phyloP scores from a whole-genome alignment of 2,888 invertebrate species.

The Platypus cylindrus region DNA sequence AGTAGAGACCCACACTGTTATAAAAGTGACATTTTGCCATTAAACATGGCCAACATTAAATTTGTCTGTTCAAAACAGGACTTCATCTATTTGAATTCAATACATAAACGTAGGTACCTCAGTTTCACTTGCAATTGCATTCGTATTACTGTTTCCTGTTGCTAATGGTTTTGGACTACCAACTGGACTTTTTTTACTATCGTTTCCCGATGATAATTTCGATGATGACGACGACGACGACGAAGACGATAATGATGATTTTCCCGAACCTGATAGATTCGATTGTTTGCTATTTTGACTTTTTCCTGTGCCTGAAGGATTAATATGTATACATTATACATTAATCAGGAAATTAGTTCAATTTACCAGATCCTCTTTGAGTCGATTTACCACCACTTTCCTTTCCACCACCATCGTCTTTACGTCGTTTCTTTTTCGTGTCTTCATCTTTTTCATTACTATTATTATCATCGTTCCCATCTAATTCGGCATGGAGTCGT shows the following conservation, averaged over 20 bases:
- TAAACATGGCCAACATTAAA: too few relatives aligned
- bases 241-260: constrained; percentile 8
- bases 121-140: constrained; percentile 14
- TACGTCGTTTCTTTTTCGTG: constrained; percentile 60
- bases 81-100: too few relatives aligned
- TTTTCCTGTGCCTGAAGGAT: constrained; percentile 30
- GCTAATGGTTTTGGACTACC: constrained; percentile 44
- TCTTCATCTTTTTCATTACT: constrained; percentile 63
- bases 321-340: not conserved
- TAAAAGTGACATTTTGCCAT: too few relatives aligned
- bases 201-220: constrained; percentile 20
- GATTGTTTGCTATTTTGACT: constrained; percentile 33
- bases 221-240: constrained; percentile 7
- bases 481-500: constrained; percentile 40
- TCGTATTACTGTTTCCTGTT: constrained; percentile 17
- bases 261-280: too few relatives aligned
- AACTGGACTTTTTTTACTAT: constrained; percentile 57
- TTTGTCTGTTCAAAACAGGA: too few relatives aligned
- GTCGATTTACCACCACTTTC: constrained; percentile 53
- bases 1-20: too few relatives aligned
- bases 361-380: constrained; percentile 39
- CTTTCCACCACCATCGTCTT: constrained; percentile 56
- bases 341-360: not conserved
- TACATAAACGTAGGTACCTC: constrained; percentile 7
- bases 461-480: constrained; percentile 12